Evolutionary conservation across 2,113 vertebrate species (phyloP).

Genomic region (Alligator mississippiensis): DNA sequence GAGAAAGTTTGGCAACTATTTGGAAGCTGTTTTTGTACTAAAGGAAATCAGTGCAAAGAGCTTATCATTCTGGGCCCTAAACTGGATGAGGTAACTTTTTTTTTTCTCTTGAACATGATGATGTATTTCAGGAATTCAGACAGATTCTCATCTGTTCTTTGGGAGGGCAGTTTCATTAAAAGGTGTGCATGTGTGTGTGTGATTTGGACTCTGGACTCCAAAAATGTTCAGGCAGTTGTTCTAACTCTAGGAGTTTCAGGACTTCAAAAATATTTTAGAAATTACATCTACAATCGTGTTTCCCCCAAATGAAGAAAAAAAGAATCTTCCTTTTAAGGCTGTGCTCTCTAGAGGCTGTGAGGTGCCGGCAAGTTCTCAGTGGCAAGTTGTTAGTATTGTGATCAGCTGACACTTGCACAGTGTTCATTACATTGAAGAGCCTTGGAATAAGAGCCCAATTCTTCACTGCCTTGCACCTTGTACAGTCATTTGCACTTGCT

Average conservation of each 20-base stretch:
- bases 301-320: not conserved
- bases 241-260: conserved; percentile 30
- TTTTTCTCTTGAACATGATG: not conserved
- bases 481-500: not conserved
- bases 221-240: conserved; percentile 51
- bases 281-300: not conserved
- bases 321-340: not conserved
- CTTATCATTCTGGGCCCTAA: not conserved
- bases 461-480: not conserved
- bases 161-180: not conserved
- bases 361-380: not conserved
- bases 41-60: not conserved
- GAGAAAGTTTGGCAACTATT: not conserved
- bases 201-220: not conserved
- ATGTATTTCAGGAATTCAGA: not conserved
- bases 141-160: not conserved
- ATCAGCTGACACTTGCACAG: too few species aligned
- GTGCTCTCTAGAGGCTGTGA: not conserved
- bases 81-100: not conserved
- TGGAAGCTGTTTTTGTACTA: not conserved
- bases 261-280: conserved; percentile 23
- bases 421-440: too few species aligned
- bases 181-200: not conserved
- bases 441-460: not conserved
- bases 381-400: too few species aligned